Percentiles rank a stretch among this genome's conserved stretches.
phyloP scores from a whole-genome alignment of 2,797 vertebrate genomes.

The Fringilla coelebs region DNA sequence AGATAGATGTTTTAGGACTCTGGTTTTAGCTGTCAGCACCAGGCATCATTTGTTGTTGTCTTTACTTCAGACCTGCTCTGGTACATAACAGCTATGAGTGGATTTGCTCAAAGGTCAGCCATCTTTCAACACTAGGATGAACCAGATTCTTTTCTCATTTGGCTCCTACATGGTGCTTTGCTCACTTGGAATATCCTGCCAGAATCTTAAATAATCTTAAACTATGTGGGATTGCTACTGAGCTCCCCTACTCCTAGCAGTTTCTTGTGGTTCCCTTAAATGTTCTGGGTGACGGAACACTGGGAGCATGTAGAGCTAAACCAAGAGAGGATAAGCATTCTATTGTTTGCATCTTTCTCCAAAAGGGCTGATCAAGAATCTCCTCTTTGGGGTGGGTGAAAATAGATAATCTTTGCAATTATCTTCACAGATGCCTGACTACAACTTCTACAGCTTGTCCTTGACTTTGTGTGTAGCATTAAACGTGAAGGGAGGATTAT shows the following conservation, averaged over 20 bases:
- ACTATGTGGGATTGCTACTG: neutral
- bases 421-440: neutral
- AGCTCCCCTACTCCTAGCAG: neutral
- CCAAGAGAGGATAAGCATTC: neutral
- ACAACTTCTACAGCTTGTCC: neutral
- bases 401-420: neutral
- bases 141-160: neutral
- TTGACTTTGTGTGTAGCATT: neutral
- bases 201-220: neutral
- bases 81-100: neutral
- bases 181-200: neutral
- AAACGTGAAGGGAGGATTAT: neutral
- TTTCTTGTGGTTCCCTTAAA: neutral
- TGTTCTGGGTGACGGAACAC: neutral
- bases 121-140: neutral
- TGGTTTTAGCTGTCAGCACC: slow-evolving; percentile 5
- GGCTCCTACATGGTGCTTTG: neutral
- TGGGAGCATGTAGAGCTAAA: neutral
- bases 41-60: neutral
- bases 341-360: neutral
- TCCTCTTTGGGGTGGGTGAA: neutral
- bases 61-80: neutral
- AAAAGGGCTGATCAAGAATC: neutral
- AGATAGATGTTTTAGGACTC: neutral
- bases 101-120: slow-evolving; percentile 7